Conservation (phyloP, 2,113 vertebrate species). For the Rhinogobius similis region DNA sequence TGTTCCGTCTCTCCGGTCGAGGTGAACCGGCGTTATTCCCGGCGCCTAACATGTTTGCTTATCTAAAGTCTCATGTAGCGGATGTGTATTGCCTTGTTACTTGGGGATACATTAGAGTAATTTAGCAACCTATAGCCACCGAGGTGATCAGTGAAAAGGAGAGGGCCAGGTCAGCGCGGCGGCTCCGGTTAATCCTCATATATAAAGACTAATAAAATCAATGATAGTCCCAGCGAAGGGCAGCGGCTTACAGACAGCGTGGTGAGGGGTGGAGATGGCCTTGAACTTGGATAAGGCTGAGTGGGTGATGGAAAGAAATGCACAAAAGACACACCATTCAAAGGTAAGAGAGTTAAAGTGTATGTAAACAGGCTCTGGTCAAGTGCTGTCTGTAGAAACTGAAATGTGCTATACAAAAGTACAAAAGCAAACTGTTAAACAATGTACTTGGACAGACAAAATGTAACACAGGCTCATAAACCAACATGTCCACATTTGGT, state of each 20-base stretch:
- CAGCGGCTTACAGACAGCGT: slow-evolving; percentile 31
- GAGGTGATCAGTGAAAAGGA: slow-evolving; percentile 47
- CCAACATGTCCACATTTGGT: too few species aligned
- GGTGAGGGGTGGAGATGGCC: slow-evolving; percentile 35
- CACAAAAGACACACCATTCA: slow-evolving; percentile 18
- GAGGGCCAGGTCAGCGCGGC: slow-evolving; percentile 40
- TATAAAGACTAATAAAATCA: slow-evolving; percentile 68
- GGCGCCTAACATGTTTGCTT: slow-evolving; percentile 57
- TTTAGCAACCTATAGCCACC: slow-evolving; percentile 41
- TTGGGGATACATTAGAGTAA: slow-evolving; percentile 45
- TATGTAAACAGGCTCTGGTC: slow-evolving; percentile 20
- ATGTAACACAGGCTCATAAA: background rate
- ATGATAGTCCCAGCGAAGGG: slow-evolving; percentile 54
- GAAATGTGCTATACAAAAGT: background rate
- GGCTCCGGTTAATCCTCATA: slow-evolving; percentile 55
- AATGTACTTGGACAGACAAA: background rate
- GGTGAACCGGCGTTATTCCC: slow-evolving; percentile 55
- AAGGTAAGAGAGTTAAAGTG: slow-evolving; percentile 12
- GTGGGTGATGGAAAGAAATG: slow-evolving; percentile 20
- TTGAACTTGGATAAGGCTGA: slow-evolving; percentile 47
- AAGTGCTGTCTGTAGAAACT: slow-evolving; percentile 22
- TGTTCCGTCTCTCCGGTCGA: slow-evolving; percentile 58
- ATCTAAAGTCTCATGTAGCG: slow-evolving; percentile 53
- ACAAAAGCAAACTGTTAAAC: background rate
- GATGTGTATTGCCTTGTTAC: slow-evolving; percentile 56